Conservation (phyloP, 2,797 vertebrate species). For the Gila robusta region DNA sequence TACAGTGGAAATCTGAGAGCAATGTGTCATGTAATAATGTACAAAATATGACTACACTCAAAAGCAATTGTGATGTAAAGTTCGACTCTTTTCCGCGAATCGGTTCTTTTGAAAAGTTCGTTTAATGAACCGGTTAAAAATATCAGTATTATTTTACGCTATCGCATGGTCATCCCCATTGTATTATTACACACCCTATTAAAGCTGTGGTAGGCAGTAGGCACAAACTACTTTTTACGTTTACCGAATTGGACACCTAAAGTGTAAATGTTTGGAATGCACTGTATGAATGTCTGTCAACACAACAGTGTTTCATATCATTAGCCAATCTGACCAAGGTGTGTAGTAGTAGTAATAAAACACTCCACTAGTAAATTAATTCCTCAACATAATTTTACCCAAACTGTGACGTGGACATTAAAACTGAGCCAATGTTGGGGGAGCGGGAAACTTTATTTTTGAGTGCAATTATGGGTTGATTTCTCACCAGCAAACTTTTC, state of each 20-base stretch:
- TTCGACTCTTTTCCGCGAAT: neutral
- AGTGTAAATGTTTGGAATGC: neutral
- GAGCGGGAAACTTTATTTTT: slow-evolving; percentile 62
- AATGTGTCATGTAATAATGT: neutral
- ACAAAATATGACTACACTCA: neutral
- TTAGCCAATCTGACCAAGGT: neutral
- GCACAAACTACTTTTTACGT: neutral
- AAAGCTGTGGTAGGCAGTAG: neutral
- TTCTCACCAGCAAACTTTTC: slow-evolving; percentile 55
- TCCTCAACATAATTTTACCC: neutral
- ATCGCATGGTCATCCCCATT: too few relatives aligned
- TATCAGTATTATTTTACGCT: neutral
- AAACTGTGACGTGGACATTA: neutral
- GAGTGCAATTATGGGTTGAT: slow-evolving; percentile 69
- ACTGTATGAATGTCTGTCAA: neutral
- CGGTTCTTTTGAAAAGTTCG: neutral
- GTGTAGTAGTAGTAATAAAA: neutral
- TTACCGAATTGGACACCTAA: neutral
- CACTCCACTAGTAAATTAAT: neutral
- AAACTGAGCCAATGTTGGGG: slow-evolving; percentile 4
- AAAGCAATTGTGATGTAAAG: neutral
- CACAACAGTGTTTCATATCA: neutral
- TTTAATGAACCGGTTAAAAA: neutral
- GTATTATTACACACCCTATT: neutral
- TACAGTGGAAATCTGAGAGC: neutral